Evolutionary conservation across 2,797 vertebrate genomes (phyloP), one percentile per base, ranked within the genome.

Genomic region (Scyliorhinus canicula): DNA sequence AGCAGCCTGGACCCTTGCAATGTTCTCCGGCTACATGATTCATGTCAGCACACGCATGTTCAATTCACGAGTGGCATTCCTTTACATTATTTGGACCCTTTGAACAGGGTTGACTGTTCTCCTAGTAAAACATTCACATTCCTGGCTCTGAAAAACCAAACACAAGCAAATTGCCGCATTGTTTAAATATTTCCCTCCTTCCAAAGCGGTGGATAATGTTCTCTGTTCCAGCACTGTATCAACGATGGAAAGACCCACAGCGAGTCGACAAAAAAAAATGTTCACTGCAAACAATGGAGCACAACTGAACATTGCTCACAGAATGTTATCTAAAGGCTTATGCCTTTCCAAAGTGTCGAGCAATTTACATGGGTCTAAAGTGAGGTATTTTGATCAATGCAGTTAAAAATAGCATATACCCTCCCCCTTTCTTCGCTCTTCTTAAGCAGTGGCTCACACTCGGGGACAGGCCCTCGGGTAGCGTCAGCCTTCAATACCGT

Each of bases 121-220:
- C 88, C 88, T 60, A 65, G 88, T 65, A 65, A 91, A 91, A 63
- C n/a, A 44, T 65, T 91, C 60, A 65, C 88, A 91, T 91, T 91
- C 88, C 57, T 65, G 28, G 8, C 88, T 28, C 60, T 65, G 19
- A 44, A 63, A 63, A 91, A 65, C n/a, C 88, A 91, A 91, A 91
- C 57, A 65, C 21, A 91, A 57, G 52, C 57, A 44, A 65, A 44
- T 60, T 40, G n/a, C 88, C 24, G 0, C n/a, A 88, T 35, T 5
- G 9, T 65, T 65, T 91, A 91, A 65, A 91, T 65, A 50, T 3
- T 65, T 65, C 21, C 31, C 60, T 9, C 60, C 44, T 65, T 44
- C 60, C 60, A 91, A 91, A 0, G n/a, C 3, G 24, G 3, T 47
- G 60, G 57, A 91, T 65, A 65, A 28, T n/a, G n/a, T 24, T 91